Conservation (phyloP, 2,113 vertebrate species). For the Leptobrachium leishanense region DNA sequence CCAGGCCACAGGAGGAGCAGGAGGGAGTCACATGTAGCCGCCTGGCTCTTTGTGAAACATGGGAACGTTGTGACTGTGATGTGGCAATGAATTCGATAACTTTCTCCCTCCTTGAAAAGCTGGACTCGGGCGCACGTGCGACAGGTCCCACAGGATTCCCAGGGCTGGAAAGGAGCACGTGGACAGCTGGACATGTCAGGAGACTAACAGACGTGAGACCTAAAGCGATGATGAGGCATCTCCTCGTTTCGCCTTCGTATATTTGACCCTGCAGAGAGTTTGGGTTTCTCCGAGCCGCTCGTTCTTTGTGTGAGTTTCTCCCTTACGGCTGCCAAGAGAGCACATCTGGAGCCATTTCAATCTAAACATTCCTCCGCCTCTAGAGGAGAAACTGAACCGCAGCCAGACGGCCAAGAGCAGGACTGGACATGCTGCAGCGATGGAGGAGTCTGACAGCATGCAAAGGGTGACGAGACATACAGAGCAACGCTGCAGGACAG, state of each 20-base stretch:
- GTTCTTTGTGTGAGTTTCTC: conserved; percentile 25
- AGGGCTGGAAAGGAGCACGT: background rate
- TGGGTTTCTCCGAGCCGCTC: background rate
- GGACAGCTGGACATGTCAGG: background rate
- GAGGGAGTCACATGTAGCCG: background rate
- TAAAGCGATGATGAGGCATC: background rate
- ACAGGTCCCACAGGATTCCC: background rate
- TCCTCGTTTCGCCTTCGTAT: background rate
- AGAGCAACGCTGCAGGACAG: background rate
- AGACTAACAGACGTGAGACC: background rate
- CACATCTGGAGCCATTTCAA: conserved; percentile 61
- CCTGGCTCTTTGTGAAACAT: background rate
- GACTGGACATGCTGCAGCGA: conserved; percentile 22
- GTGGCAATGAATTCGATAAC: conserved; percentile 26
- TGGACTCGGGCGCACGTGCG: no score
- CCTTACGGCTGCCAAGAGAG: conserved; percentile 54
- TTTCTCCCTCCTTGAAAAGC: background rate
- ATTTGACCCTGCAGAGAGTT: background rate
- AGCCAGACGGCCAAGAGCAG: conserved; percentile 19
- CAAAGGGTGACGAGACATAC: background rate
- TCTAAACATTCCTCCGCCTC: conserved; percentile 52
- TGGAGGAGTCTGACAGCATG: background rate
- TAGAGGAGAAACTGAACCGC: background rate
- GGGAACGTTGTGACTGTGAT: conserved; percentile 6
- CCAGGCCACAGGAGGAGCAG: background rate